Conservation (phyloP, 2,797 vertebrate genomes). For the Semotilus atromaculatus region DNA sequence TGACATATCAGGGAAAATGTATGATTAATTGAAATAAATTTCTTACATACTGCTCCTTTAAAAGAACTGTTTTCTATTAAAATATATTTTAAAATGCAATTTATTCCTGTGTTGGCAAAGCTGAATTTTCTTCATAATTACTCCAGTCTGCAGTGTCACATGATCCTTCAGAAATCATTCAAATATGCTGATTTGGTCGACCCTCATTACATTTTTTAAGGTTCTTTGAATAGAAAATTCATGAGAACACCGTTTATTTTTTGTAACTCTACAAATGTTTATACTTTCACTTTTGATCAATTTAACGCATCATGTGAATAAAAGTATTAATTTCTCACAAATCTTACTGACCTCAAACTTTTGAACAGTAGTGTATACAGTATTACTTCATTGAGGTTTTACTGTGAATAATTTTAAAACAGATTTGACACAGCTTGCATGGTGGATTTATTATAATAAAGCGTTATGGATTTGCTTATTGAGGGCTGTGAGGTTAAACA, state of each 20-base stretch:
- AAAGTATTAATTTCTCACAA: not conserved
- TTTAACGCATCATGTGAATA: not conserved
- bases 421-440: not conserved
- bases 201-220: too few relatives aligned
- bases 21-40: too few relatives aligned
- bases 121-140: not conserved
- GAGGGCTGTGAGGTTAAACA: not conserved
- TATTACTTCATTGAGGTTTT: not conserved
- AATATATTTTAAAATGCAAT: not conserved
- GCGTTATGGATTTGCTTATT: not conserved
- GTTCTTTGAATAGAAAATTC: not conserved
- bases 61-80: not conserved
- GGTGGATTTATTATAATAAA: not conserved
- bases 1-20: too few relatives aligned
- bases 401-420: not conserved
- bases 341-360: not conserved
- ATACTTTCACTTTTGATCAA: not conserved
- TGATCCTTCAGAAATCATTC: not conserved
- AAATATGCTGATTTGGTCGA: not conserved
- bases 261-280: not conserved
- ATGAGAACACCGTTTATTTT: not conserved
- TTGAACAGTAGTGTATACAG: not conserved
- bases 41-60: too few relatives aligned
- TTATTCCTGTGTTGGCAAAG: not conserved
- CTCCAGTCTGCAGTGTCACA: not conserved